Percentiles rank a stretch among this genome's conserved stretches.
Evolutionary conservation across 2,888 invertebrate genomes (phyloP).

Genomic region (Acanthococcus lagerstroemiae): DNA sequence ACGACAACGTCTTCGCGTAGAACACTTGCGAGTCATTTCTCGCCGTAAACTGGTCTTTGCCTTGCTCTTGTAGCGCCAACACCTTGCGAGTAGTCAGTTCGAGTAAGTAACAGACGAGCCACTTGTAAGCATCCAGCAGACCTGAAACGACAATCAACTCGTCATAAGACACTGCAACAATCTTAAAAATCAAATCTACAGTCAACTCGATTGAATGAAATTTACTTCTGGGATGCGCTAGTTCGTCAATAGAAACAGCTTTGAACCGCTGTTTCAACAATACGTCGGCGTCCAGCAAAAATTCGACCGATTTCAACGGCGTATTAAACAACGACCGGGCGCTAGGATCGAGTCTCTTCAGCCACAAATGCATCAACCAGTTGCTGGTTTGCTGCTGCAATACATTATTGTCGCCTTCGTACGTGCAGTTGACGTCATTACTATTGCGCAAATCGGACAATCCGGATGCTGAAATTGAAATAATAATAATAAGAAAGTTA

Average conservation of each 20-base stretch:
- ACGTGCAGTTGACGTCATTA: conserved; percentile 78
- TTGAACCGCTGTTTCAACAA: conserved; percentile 49
- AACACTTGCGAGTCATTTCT: conserved; percentile 81
- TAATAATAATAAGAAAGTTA: too few relatives aligned
- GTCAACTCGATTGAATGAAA: too few relatives aligned
- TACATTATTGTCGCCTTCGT: conserved; percentile 86
- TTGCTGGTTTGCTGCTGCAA: conserved; percentile 79
- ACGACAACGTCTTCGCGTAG: conserved; percentile 62
- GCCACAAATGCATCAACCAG: conserved; percentile 62
- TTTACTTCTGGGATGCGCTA: conserved; percentile 49
- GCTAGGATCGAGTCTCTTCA: conserved; percentile 39
- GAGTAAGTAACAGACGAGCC: conserved; percentile 70
- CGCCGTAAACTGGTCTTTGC: conserved; percentile 58
- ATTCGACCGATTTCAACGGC: conserved; percentile 57
- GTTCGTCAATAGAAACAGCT: conserved; percentile 45
- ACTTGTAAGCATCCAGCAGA: conserved; percentile 59
- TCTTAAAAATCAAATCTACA: too few relatives aligned
- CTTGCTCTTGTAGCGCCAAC: conserved; percentile 46
- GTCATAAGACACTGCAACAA: too few relatives aligned
- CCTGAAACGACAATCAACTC: too few relatives aligned
- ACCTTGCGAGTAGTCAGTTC: conserved; percentile 56
- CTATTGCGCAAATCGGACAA: conserved; percentile 66
- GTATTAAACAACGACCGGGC: conserved; percentile 41
- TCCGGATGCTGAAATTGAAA: conserved; percentile 50
- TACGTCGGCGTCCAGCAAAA: conserved; percentile 49